Evolutionary conservation across 2,888 invertebrate species (phyloP), one percentile per base, ranked within the genome.

Genomic region (Marasmarcha lunaedactyla): DNA sequence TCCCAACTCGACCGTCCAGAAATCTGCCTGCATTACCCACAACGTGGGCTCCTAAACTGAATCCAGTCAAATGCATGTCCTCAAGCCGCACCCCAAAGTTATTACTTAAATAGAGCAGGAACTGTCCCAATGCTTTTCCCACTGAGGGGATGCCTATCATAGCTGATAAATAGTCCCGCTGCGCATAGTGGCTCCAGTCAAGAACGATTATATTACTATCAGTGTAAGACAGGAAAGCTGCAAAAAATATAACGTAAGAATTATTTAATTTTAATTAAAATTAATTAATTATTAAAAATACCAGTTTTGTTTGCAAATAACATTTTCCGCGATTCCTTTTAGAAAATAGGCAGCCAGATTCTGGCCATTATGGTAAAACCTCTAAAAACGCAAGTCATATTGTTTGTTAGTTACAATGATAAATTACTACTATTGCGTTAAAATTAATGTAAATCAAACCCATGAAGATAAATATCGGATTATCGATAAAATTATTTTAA

Each of bases 11-110:
- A 15, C 68, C 61, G 2, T 54, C 51, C 5, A 59, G 45, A 15
- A 47, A 48, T 20, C 66, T 57, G 1, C 67, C 66, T 36, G 63
- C 62, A 25, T 59, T 61, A 0, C 68, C 71, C 20, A 63, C 68
- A 1, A 67, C 37, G 41, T 72, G 71, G 13, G 62, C 69, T 2
- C 71, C 71, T 40, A 71, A 51, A 40, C 69, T 67, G 52, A 66
- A 65, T 3, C 71, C 71, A 6, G 64, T 51, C 5, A 71, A 42
- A 40, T 71, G 71, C 42, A 70, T 55, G 3, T 43, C 44, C n/a
- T 44, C 43, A 14, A 46, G 53, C 0, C 50, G 42, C 3, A 50
- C 53, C 0, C 63, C 65, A 14, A 60, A 55, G 1, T 45, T 46
- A 0, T 25, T 33, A 41, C 46, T 50, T 1, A 71, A 40, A 49